phyloP scores from a whole-genome alignment of 1,140 invertebrate species.

The Brachionus plicatilis region DNA sequence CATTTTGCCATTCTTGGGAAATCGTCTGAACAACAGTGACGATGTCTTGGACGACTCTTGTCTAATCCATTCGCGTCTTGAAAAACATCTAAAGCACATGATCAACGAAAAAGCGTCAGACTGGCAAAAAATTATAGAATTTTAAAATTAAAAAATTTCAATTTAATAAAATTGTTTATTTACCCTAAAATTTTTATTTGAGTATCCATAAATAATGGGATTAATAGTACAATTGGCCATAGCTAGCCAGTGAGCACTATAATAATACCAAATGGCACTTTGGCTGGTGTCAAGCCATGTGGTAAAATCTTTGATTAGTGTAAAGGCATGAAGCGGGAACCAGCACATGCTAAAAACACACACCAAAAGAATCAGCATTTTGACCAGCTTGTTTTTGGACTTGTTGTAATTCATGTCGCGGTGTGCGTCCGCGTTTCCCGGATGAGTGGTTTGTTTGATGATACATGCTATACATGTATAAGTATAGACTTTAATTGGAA shows the following conservation, averaged over 20 bases:
- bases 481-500: neutral
- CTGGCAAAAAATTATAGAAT: neutral
- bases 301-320: slow-evolving; percentile 25
- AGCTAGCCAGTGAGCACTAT: slow-evolving; percentile 28
- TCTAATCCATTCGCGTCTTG: slow-evolving; percentile 32
- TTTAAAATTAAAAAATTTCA: neutral
- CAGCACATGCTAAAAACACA: slow-evolving; percentile 56
- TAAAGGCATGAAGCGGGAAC: slow-evolving; percentile 53
- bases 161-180: neutral
- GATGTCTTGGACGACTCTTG: slow-evolving; percentile 27
- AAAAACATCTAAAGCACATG: slow-evolving; percentile 15
- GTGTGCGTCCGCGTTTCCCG: slow-evolving; percentile 5
- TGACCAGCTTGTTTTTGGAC: slow-evolving; percentile 49
- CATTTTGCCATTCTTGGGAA: slow-evolving; percentile 29
- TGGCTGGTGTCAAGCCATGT: neutral
- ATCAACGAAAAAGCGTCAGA: slow-evolving; percentile 31
- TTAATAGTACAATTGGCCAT: slow-evolving; percentile 38
- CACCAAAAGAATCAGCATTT: slow-evolving; percentile 57
- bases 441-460: slow-evolving; percentile 38
- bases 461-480: slow-evolving; percentile 33
- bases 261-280: slow-evolving; percentile 36
- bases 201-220: slow-evolving; percentile 33
- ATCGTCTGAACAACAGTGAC: neutral
- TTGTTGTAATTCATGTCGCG: slow-evolving; percentile 37
- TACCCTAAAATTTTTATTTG: slow-evolving; percentile 36